Conservation (phyloP, 2,797 vertebrate species). For the Malacoraja senta region DNA sequence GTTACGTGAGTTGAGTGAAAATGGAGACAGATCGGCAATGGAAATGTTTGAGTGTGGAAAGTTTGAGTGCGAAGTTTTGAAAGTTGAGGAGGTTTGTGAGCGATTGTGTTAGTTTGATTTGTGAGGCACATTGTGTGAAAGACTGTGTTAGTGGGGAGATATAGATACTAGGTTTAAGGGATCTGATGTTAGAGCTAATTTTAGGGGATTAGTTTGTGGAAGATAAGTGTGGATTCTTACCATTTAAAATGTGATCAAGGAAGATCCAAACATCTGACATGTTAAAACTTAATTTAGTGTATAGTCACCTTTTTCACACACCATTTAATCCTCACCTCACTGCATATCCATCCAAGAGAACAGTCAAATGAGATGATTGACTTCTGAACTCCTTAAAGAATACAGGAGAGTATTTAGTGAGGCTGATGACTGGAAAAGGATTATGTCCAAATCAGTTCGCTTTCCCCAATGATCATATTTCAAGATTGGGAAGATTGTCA, state of each 20-base stretch:
- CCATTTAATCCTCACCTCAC: background rate
- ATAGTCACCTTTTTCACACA: background rate
- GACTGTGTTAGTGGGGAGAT: background rate
- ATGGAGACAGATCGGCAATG: background rate
- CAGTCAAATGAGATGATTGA: background rate
- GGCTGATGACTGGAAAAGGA: background rate
- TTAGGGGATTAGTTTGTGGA: background rate
- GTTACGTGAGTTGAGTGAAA: background rate
- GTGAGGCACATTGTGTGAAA: background rate
- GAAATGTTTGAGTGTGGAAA: background rate
- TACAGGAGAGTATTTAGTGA: background rate
- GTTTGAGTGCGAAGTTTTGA: background rate
- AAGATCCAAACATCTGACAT: background rate
- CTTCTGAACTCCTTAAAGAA: background rate
- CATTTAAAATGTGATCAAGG: constrained; percentile 9
- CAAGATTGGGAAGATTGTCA: background rate
- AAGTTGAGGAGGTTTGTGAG: background rate
- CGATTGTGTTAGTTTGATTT: too few species aligned
- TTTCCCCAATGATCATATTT: background rate
- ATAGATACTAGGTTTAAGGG: background rate
- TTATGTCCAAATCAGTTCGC: background rate
- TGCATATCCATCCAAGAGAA: background rate
- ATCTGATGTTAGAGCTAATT: background rate
- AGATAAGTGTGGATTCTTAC: background rate
- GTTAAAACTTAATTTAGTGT: background rate